A percentile compares a stretch with the other conserved stretches of the same genome.
These are phyloP conservation scores for Podarcis raffonei DNA, from an alignment of 2,113 vertebrate species.

Conservation along the genomic window DNA sequence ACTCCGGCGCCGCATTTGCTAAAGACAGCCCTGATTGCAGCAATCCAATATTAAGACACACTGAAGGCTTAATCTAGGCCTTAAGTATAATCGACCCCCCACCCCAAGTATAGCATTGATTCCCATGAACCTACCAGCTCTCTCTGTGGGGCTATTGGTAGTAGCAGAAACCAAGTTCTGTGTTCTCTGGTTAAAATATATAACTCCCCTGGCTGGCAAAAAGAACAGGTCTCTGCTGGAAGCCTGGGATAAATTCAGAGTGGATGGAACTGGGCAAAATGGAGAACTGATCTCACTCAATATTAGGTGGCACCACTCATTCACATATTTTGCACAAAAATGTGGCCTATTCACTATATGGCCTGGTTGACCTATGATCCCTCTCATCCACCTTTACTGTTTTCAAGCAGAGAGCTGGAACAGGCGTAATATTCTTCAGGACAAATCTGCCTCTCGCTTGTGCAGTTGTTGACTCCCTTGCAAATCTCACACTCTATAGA, in stretches of 20 bases:
- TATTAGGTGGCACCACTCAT: no score
- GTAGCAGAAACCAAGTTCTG: background rate
- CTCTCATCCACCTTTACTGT: background rate
- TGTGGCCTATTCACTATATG: background rate
- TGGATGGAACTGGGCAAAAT: no score
- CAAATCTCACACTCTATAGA: background rate
- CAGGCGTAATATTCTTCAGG: background rate
- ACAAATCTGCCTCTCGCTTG: background rate
- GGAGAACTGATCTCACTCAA: no score
- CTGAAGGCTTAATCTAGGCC: no score
- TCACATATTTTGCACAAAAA: no score
- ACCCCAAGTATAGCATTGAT: background rate
- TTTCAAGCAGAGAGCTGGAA: background rate
- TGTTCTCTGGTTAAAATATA: background rate
- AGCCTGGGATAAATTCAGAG: no score
- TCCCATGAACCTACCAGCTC: background rate
- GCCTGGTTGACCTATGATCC: background rate
- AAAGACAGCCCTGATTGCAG: no score
- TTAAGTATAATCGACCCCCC: background rate
- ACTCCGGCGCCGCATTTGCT: no score
- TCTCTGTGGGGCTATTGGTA: background rate
- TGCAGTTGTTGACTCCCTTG: background rate
- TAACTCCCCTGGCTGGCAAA: background rate
- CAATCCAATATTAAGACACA: no score
- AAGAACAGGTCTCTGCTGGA: background rate